Percentiles rank a stretch among this genome's conserved stretches.
These are phyloP conservation scores for Phanerotoma sp. DNA, from an alignment of 2,888 invertebrate genomes.

Conservation along the genomic window DNA sequence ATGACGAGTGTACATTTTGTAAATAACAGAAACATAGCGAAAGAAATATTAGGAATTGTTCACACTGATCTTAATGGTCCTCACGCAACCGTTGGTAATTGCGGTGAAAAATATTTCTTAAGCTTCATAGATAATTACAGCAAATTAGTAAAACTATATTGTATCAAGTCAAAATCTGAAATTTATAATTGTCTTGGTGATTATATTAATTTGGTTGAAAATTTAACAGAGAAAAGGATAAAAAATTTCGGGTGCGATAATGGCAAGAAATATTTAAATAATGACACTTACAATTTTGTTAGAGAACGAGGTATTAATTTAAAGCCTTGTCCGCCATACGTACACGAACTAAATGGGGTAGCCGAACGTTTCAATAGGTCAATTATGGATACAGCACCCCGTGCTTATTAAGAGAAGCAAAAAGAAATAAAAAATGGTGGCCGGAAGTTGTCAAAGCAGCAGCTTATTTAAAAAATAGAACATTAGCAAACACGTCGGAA, in stretches of 20 bases:
- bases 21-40: too few relatives aligned
- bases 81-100: too few relatives aligned
- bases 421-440: slow-evolving; percentile 30
- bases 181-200: too few relatives aligned
- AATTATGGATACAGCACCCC: slow-evolving; percentile 30
- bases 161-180: too few relatives aligned
- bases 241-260: slow-evolving; percentile 23
- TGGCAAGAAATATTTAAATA: slow-evolving; percentile 19
- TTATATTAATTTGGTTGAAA: slow-evolving; percentile 14
- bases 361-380: slow-evolving; percentile 30
- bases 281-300: slow-evolving; percentile 1
- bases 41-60: too few relatives aligned
- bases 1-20: slow-evolving; percentile 20
- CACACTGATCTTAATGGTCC: too few relatives aligned
- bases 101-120: too few relatives aligned
- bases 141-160: too few relatives aligned
- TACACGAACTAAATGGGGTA: slow-evolving; percentile 30
- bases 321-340: slow-evolving; percentile 26
- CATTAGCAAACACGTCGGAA: slow-evolving; percentile 28
- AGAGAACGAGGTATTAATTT: slow-evolving; percentile 21
- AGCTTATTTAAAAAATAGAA: slow-evolving; percentile 30
- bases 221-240: slow-evolving; percentile 16
- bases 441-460: slow-evolving; percentile 30
- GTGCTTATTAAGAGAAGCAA: slow-evolving; percentile 31
- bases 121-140: too few relatives aligned